Evolutionary conservation across 1,140 invertebrate genomes (phyloP), one percentile per base, ranked within the genome.

Genomic region (Dermatophagoides farinae): DNA sequence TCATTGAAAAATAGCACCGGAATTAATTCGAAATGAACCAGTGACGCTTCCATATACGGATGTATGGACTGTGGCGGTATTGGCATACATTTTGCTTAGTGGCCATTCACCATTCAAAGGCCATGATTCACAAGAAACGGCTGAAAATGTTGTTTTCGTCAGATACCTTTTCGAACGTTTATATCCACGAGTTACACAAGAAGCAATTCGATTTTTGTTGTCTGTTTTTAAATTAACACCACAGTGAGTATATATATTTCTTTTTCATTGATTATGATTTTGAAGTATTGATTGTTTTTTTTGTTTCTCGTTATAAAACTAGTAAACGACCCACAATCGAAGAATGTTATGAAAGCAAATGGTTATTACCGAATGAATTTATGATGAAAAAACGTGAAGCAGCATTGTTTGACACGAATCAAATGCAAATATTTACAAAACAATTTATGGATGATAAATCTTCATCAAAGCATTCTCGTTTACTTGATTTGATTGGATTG

Each of bases 261-360:
- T 16, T 62, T 53, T 51, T 38, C 14, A 39, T 12, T n/a, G 25
- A 44, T 14, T 52, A 60, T n/a, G n/a, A n/a, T n/a, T n/a, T n/a
- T n/a, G n/a, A n/a, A n/a, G n/a, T n/a, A n/a, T n/a, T 59, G 55
- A 39, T 57, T 52, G 41, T 22, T 20, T 1, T 50, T 64, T 62
- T 22, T 59, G 66, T 62, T n/a, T n/a, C n/a, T n/a, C n/a, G n/a
- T n/a, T n/a, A 66, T 67, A 61, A 65, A 68, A 62, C 66, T 60
- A 92, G 88, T 65, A 93, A 96, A 79, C 77, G 93, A 69, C 88
- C 92, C 55, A 80, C 83, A 47, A 81, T 86, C 0, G 90, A 96
- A 67, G 91, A 97, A 72, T 92, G 88, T 67, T 79, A 88, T 67
- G 89, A 97, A 69, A 88, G 97, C 71, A 83, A 89, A 70, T 97